phyloP scores from a whole-genome alignment of 2,797 vertebrate genomes.

The Gallinago stenura region DNA sequence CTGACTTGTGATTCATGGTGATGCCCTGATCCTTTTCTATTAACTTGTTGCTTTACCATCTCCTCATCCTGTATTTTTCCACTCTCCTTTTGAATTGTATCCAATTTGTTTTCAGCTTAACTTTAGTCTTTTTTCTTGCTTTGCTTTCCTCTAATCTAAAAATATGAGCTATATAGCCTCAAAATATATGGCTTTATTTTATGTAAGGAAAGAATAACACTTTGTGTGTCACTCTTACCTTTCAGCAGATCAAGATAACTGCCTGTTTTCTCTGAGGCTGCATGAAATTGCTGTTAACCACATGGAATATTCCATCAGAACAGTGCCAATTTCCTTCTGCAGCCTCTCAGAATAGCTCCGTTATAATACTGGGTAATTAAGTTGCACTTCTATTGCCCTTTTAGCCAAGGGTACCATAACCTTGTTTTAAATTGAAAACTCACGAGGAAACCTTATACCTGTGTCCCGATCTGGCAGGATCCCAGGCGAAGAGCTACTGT shows the following conservation, averaged over 20 bases:
- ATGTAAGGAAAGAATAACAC: slow-evolving; percentile 16
- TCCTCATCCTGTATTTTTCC: slow-evolving; percentile 36
- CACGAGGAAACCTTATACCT: not conserved
- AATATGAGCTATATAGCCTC: slow-evolving; percentile 6
- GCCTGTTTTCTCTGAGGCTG: slow-evolving; percentile 7
- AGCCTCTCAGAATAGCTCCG: not conserved
- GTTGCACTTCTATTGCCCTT: not conserved
- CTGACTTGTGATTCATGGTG: not conserved
- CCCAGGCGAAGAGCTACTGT: not conserved
- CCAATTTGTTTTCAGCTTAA: slow-evolving; percentile 12
- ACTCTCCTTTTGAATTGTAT: slow-evolving; percentile 3
- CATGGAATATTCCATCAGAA: slow-evolving; percentile 35
- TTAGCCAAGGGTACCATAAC: slow-evolving; percentile 15
- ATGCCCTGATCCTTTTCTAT: not conserved
- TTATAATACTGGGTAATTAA: slow-evolving; percentile 43
- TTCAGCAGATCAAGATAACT: slow-evolving; percentile 16
- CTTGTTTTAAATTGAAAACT: slow-evolving; percentile 18
- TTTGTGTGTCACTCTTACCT: slow-evolving; percentile 4
- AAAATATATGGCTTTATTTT: slow-evolving; percentile 8
- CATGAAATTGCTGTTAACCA: not conserved
- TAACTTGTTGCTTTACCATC: not conserved
- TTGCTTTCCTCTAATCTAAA: slow-evolving; percentile 18
- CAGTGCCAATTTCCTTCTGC: not conserved
- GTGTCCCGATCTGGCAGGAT: not conserved
- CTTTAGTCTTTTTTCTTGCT: not conserved